Conservation (phyloP, 2,888 invertebrate species). For the Apodemia mormo region DNA sequence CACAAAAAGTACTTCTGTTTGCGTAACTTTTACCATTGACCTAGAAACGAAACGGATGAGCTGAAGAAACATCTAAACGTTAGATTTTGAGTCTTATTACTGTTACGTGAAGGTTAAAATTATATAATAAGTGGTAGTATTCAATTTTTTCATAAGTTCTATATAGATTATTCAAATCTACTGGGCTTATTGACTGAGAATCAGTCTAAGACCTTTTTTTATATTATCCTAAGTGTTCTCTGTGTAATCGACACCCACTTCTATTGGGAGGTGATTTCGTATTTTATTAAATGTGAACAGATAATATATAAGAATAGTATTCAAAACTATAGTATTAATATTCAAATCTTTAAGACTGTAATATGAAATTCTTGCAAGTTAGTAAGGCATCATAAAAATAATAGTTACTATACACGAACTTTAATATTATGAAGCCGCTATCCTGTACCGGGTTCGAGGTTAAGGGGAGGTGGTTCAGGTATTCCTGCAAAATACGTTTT, state of each 20-base stretch:
- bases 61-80: constrained; percentile 24
- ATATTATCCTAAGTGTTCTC: constrained; percentile 17
- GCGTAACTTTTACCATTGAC: constrained; percentile 38
- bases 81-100: constrained; percentile 27
- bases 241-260: neutral
- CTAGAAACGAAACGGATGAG: constrained; percentile 38
- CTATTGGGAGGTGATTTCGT: constrained; percentile 4
- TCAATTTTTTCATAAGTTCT: constrained; percentile 14
- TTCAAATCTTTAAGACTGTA: too few species aligned
- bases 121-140: neutral
- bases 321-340: too few species aligned
- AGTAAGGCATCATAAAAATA: too few species aligned
- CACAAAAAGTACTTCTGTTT: constrained; percentile 35
- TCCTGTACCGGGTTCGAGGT: too few species aligned
- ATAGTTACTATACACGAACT: too few species aligned
- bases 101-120: constrained; percentile 24
- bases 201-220: constrained; percentile 14
- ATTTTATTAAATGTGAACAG: constrained; percentile 16
- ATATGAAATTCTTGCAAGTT: too few species aligned
- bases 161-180: constrained; percentile 14
- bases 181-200: constrained; percentile 7
- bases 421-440: too few species aligned
- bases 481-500: too few species aligned
- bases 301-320: constrained; percentile 9
- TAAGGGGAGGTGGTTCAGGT: too few species aligned